Base-by-base conservation (phyloP, 2,113 vertebrate genomes). In the Tetrao urogallus region DNA sequence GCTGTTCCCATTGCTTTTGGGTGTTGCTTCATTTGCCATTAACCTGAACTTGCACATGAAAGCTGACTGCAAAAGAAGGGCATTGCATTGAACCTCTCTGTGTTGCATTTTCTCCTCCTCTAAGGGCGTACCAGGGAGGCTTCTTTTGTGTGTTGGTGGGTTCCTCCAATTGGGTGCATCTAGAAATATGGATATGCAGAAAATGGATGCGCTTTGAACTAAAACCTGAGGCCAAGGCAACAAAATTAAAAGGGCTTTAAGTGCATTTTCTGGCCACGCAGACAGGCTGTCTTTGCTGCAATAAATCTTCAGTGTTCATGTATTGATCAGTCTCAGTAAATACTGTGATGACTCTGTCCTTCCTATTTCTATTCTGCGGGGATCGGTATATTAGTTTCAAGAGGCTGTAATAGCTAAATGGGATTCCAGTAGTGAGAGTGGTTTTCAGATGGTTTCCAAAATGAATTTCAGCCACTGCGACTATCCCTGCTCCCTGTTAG, bases 281-380 rank as follows among this genome's bases (percentile, higher is more conserved):
- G 94, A 94, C 91, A 86, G 58, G 27, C 66, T 86, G 72, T 85
- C 82, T 91, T 58, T 78, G 42, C 61, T 90, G 92, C 90, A 78
- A 21, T 94, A 92, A 70, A 82, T 96, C 89, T 93, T 89, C 78
- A 87, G 86, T 67, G 90, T 93, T 75, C 89, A 61, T 15, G 16
- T 96, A 96, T 96, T 94, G 95, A 96, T 96, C 89, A 58, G 60
- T 78, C 86, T 88, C 89, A 67, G 77, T 65, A 92, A 95, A 86
- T n/a, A 79, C 58, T 56, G 30, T 24, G 83, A 91, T 91, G 72
- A 63, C 90, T 80, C 72, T 89, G 89, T 80, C 92, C 75, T 73
- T 86, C 94, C 86, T 70, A 2, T 89, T 50, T 69, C 65, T 80
- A 2, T 94, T 92, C 90, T 20, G 54, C 30, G 8, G 88, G 89